Conservation (phyloP, 2,797 vertebrate species). For the Lacerta viridis region DNA sequence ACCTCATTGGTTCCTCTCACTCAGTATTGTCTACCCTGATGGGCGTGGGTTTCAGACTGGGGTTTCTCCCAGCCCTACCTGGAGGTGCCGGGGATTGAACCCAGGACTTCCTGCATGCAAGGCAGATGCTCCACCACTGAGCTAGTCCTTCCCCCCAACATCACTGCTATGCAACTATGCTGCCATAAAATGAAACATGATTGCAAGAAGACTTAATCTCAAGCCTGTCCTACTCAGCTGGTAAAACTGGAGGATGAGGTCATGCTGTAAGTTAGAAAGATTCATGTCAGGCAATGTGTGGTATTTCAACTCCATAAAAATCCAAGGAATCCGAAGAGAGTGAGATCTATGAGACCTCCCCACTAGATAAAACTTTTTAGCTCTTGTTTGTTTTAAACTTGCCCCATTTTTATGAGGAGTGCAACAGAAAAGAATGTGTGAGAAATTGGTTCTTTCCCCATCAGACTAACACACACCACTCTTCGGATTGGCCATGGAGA, state of each 20-base stretch:
- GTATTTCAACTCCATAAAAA: background rate
- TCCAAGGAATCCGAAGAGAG: background rate
- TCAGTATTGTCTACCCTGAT: too few species aligned
- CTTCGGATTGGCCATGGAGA: background rate
- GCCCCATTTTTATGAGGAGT: background rate
- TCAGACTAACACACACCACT: background rate
- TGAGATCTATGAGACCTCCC: background rate
- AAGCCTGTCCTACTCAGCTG: background rate
- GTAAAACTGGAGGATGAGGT: background rate
- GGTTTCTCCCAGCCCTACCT: too few species aligned
- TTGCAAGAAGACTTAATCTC: background rate
- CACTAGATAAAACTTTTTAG: background rate
- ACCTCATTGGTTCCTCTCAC: too few species aligned
- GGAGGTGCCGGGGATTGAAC: too few species aligned
- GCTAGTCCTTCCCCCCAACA: too few species aligned
- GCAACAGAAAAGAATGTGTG: fast-evolving
- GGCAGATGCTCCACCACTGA: too few species aligned
- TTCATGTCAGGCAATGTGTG: background rate
- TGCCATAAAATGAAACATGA: background rate
- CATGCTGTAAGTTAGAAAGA: background rate
- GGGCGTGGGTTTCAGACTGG: too few species aligned
- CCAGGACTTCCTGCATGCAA: too few species aligned
- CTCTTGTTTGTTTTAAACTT: background rate
- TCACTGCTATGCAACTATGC: background rate
- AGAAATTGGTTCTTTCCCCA: background rate